Evolutionary conservation across 2,113 vertebrate species (phyloP), one percentile per base, ranked within the genome.

Genomic region (Entomyzon cyanotis): DNA sequence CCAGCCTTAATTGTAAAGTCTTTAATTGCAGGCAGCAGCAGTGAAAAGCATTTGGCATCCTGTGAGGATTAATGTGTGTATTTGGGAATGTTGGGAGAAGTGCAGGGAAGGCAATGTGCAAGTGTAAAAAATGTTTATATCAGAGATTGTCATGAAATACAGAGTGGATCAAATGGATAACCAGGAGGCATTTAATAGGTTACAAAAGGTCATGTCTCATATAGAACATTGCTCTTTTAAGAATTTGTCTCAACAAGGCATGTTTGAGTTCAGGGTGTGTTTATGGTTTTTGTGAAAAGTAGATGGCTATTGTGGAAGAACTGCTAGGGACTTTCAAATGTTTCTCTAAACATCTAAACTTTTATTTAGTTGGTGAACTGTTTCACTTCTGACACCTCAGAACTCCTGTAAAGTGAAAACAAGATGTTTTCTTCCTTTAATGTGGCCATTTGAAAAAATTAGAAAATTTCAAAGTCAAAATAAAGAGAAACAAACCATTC

Each of bases 401-500:
- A 79, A 73, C 74, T 85, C 93, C 52, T 60, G 78, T 81, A 84
- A 91, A 85, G 91, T 77, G 67, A 91, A 93, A 89, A 79, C 87
- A 79, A 91, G 69, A 85, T 73, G 50, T 69, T 94, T 91, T 76
- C 47, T 70, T 31, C 35, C 30, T 77, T 95, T 93, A 47, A 90
- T 86, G 79, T 91, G 84, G 60, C 78, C 39, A 19, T 42, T 85
- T 77, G 67, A 76, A 93, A 83, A 92, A 83, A 75, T 11, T 4
- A 18, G 47, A 39, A 31, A 17, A 30, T 69, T 73, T 91, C 37
- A 5, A 75, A 91, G 69, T 82, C 87, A 53, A 81, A 95, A 84
- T 74, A 33, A 70, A 92, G 64, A 94, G 89, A 62, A 80, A 37
- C 69, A 80, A 93, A 31, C 22, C 30, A 37, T 79, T 90, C 65